Evolutionary conservation across 1,140 invertebrate species (phyloP), one percentile per base, ranked within the genome.

Genomic region (Microplitis mediator): DNA sequence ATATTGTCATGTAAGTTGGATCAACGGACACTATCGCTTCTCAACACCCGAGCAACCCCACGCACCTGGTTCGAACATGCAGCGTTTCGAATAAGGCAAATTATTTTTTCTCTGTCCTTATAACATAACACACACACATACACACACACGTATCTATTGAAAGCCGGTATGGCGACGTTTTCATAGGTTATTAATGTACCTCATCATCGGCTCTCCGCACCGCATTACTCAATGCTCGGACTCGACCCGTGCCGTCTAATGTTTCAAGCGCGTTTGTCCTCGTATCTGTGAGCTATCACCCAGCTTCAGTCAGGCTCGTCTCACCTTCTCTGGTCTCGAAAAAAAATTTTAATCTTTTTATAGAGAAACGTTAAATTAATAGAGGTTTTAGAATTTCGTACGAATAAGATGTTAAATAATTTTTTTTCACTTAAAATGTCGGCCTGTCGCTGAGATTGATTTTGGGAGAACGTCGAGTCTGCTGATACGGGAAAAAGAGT

Each of bases 151-250:
- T 51, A 14, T 14, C n/a, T 14, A 23, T 56, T 23, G 14, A 6
- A 4, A 23, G 16, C 52, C 6, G 16, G 64, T 11, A 50, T n/a
- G 13, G 79, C 81, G 82, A 84, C 82, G 82, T 82, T 85, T 85
- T 84, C 81, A 85, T 84, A 79, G 79, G 4, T 77, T 84, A 85
- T 85, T 82, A 84, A 85, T 85, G 83, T 32, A 56, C 72, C 78
- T 85, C 83, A 79, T 85, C 83, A 80, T 78, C 72, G 80, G 75
- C 81, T 82, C 80, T 84, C 83, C 78, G 74, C 82, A 85, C 82
- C 77, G 79, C 80, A 85, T 85, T 84, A 85, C 77, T 84, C 83
- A 84, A 83, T 85, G 82, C 76, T 84, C 80, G 73, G 75, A 74
- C 63, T 45, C 39, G 66, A 69, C 65, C 71, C 74, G 79, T 50